Evolutionary conservation across 2,113 vertebrate genomes (phyloP).

Genomic region (Chlorodrepanis virens): DNA sequence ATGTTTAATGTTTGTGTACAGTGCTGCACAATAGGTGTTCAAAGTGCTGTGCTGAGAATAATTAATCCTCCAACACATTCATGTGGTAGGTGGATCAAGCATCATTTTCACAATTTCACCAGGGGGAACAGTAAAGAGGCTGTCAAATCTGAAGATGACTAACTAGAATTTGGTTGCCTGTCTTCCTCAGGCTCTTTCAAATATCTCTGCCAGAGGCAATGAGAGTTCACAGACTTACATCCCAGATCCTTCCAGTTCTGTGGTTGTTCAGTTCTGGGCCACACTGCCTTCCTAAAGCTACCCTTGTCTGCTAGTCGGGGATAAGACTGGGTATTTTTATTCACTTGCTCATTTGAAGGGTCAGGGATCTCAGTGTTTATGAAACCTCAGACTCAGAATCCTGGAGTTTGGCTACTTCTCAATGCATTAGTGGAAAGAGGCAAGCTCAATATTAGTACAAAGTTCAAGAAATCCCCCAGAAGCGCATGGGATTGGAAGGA

Average conservation of each 20-base stretch:
- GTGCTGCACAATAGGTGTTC: background rate
- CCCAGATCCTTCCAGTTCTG: background rate
- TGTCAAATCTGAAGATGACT: conserved; percentile 30
- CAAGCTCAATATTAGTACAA: background rate
- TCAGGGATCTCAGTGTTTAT: background rate
- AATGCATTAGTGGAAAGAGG: background rate
- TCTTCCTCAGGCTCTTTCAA: background rate
- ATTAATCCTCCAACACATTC: conserved; percentile 27
- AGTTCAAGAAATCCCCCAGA: background rate
- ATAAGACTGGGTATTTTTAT: background rate
- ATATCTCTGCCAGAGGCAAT: background rate
- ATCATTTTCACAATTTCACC: conserved; percentile 6
- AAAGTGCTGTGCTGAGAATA: background rate
- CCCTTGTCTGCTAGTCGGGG: background rate
- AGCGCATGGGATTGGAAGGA: background rate
- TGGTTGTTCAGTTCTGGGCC: background rate
- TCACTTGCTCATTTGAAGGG: background rate
- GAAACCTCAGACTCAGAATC: background rate
- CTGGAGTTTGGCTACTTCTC: background rate
- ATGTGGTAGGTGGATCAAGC: conserved; percentile 25
- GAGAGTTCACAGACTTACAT: background rate
- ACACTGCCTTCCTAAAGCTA: background rate
- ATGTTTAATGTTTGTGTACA: background rate
- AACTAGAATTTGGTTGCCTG: background rate
- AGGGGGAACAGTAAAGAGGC: background rate